These are phyloP conservation scores for Cryptocephalus moraei DNA, from an alignment of 2,888 invertebrate species.

Conservation along the genomic window DNA sequence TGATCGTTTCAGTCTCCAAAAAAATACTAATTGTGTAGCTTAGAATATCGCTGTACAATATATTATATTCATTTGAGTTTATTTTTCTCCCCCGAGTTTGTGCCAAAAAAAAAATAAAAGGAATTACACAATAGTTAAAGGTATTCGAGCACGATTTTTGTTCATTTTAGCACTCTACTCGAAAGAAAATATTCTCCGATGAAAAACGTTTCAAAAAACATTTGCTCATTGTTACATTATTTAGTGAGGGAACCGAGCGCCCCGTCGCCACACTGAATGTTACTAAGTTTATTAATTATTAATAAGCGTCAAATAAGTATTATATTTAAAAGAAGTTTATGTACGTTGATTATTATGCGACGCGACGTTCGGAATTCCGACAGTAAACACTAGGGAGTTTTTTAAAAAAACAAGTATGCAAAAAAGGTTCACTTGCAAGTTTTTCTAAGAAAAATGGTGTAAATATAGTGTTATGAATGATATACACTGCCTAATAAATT, in stretches of 20 bases:
- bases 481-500: constrained; percentile 41
- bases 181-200: constrained; percentile 14
- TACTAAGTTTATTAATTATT: constrained; percentile 6
- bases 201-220: constrained; percentile 18
- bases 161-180: constrained; percentile 13
- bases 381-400: constrained; percentile 18
- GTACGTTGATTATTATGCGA: constrained; percentile 11
- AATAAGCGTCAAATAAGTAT: constrained; percentile 1
- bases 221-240: constrained; percentile 35
- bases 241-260: constrained; percentile 22
- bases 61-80: constrained; percentile 18
- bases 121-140: neutral
- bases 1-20: constrained; percentile 13
- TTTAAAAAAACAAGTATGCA: constrained; percentile 15
- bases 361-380: constrained; percentile 17
- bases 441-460: constrained; percentile 33
- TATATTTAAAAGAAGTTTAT: constrained; percentile 9
- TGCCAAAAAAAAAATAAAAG: constrained; percentile 9
- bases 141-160: constrained; percentile 6
- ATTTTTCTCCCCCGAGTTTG: constrained; percentile 13
- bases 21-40: constrained; percentile 30
- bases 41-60: constrained; percentile 33
- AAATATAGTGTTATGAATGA: constrained; percentile 40
- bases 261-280: constrained; percentile 11
- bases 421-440: constrained; percentile 26